Conservation (phyloP, 2,797 vertebrate genomes). For the Sebastes diaconus region DNA sequence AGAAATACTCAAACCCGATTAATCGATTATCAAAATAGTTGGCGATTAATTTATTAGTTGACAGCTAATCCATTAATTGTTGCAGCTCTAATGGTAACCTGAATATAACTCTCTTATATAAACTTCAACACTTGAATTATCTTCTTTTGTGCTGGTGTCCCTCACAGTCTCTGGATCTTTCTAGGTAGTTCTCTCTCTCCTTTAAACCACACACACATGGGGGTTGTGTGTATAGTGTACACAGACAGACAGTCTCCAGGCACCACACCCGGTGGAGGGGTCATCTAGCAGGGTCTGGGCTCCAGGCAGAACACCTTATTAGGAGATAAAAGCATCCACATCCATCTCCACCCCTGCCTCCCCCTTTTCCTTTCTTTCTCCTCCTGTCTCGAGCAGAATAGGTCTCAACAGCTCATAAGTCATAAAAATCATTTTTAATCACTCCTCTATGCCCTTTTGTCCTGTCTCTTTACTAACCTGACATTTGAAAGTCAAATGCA, state of each 20-base stretch:
- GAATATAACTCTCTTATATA: background rate
- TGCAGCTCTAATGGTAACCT: background rate
- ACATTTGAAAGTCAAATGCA: slow-evolving; percentile 36
- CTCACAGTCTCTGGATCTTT: slow-evolving; percentile 5
- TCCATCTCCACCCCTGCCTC: slow-evolving; percentile 36
- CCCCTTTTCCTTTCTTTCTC: slow-evolving; percentile 27
- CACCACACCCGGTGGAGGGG: slow-evolving; percentile 73
- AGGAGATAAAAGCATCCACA: slow-evolving; percentile 74
- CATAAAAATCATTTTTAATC: slow-evolving; percentile 13
- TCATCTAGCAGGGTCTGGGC: slow-evolving; percentile 67
- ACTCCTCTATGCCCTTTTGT: background rate
- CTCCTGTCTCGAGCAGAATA: background rate
- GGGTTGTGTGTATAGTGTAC: slow-evolving; percentile 62
- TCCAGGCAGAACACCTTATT: slow-evolving; percentile 79
- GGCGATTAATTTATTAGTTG: too few relatives aligned
- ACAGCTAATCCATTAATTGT: background rate
- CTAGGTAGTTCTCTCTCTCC: background rate
- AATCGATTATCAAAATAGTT: too few relatives aligned
- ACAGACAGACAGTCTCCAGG: slow-evolving; percentile 74
- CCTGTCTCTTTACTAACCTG: background rate
- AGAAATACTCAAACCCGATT: too few relatives aligned
- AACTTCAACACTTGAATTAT: background rate
- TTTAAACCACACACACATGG: slow-evolving; percentile 7
- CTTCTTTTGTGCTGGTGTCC: background rate
- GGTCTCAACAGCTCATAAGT: slow-evolving; percentile 34